A percentile compares a stretch with the other conserved stretches of the same genome.
Conservation (phyloP, 2,113 vertebrate genomes). For the Smithornis capensis region DNA sequence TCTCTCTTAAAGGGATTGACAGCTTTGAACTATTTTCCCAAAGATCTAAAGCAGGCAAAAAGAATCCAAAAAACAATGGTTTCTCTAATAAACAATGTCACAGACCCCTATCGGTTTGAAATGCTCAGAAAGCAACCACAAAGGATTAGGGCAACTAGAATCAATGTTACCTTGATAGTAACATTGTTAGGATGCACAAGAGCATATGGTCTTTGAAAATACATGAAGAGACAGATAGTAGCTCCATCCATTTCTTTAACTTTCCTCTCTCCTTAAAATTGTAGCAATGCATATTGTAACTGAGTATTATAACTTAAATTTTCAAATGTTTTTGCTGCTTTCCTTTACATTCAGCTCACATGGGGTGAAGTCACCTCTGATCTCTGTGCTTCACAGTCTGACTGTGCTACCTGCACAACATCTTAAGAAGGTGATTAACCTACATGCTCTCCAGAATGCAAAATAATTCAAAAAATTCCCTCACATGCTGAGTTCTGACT, state of each 20-base stretch:
- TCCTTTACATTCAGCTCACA: background rate
- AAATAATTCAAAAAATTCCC: slow-evolving; percentile 1
- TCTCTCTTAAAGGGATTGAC: no score
- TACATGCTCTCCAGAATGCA: background rate
- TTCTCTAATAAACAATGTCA: no score
- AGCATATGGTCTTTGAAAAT: background rate
- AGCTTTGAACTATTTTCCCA: no score
- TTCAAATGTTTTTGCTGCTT: background rate
- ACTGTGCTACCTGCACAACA: background rate
- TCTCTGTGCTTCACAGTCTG: background rate
- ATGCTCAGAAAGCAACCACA: background rate
- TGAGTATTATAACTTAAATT: background rate
- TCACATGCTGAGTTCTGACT: background rate
- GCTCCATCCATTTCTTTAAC: background rate
- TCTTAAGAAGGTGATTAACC: slow-evolving; percentile 1
- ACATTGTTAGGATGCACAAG: background rate
- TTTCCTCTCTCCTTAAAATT: background rate
- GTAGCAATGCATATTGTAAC: background rate
- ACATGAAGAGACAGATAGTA: background rate
- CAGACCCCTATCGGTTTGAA: no score
- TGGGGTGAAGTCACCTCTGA: background rate
- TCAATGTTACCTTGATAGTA: slow-evolving; percentile 38
- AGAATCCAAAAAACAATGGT: no score
- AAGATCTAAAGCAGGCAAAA: no score
- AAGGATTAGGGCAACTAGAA: background rate